Base-by-base conservation (phyloP, 2,797 vertebrate species). In the Peromyscus eremicus region DNA sequence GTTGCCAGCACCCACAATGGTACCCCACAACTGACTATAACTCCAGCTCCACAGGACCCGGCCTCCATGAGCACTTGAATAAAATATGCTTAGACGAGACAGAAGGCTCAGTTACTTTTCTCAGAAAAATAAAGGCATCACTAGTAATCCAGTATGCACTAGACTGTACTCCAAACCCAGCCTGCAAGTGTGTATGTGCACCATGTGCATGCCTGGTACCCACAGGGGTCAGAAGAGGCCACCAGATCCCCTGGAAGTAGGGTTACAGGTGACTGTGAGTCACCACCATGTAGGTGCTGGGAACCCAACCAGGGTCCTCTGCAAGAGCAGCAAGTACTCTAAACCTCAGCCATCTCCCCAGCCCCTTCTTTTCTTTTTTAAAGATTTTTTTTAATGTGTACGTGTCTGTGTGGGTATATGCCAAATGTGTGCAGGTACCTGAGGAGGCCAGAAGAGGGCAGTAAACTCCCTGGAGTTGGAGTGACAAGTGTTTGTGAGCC, bases 71-170 rank as follows among this genome's bases (percentile, higher is more conserved):
- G 27, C 80, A 9, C 13, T 60, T 40, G 23, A 57, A 64, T 64
- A 40, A 88, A 75, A 62, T 62, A 23, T 21, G 27, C n/a, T 43
- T 60, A 21, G 27, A 23, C 1, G 6, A 89, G 52, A 46, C 37
- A 34, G 27, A 82, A 73, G 37, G 27, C 27, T 46, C 55, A 6
- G 27, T 29, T 37, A 11, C 25, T 79, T 49, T n/a, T 52, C 75
- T 80, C 82, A 27, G 88, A 52, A 68, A 86, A 96, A 89, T 32
- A 11, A 91, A 87, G 75, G 82, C 64, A 64, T 25, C 64, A 25
- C 66, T 60, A 40, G 21, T 81, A 14, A 76, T 29, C 40, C 9
- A 32, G 27, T 37, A 34, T 34, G 66, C 16, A n/a, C n/a, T 71
- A 73, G 34, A 52, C 62, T 46, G 11, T 68, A 62, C 77, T n/a